Evolutionary conservation across 2,797 vertebrate species (phyloP).

Genomic region (Enteromius mattozi): DNA sequence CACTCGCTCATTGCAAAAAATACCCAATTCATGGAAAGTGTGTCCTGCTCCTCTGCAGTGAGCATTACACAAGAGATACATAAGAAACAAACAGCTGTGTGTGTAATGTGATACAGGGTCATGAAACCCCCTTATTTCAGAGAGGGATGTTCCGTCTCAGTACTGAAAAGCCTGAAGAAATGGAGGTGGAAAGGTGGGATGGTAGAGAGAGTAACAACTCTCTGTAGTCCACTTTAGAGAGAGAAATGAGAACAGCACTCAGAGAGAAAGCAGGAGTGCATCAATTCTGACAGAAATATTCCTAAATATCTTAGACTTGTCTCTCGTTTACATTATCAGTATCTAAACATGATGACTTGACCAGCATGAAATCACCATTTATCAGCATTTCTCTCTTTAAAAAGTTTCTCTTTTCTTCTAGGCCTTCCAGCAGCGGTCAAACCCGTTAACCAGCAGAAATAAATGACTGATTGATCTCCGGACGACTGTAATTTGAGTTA

Average conservation of each 20-base stretch:
- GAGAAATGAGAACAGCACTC: neutral
- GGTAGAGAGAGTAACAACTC: neutral
- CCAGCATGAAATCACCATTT: neutral
- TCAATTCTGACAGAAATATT: neutral
- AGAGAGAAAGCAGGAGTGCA: neutral
- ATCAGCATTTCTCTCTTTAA: neutral
- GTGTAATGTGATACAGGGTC: conserved; percentile 13
- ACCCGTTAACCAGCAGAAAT: neutral
- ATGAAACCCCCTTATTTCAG: neutral
- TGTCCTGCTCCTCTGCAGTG: neutral
- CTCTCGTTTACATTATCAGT: neutral
- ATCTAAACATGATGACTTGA: neutral
- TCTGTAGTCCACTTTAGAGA: conserved; percentile 6
- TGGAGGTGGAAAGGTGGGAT: neutral
- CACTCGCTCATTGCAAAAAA: neutral
- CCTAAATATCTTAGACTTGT: neutral
- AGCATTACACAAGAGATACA: neutral
- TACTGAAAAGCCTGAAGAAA: neutral
- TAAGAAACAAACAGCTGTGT: conserved; percentile 2
- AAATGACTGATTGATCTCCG: conserved; percentile 26
- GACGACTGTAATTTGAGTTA: conserved; percentile 67
- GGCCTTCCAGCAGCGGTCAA: neutral
- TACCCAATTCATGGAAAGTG: neutral
- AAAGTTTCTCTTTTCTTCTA: neutral
- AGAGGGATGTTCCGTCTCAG: neutral